Evolutionary conservation across 2,797 vertebrate species (phyloP).

Genomic region (Phataginus tricuspis): DNA sequence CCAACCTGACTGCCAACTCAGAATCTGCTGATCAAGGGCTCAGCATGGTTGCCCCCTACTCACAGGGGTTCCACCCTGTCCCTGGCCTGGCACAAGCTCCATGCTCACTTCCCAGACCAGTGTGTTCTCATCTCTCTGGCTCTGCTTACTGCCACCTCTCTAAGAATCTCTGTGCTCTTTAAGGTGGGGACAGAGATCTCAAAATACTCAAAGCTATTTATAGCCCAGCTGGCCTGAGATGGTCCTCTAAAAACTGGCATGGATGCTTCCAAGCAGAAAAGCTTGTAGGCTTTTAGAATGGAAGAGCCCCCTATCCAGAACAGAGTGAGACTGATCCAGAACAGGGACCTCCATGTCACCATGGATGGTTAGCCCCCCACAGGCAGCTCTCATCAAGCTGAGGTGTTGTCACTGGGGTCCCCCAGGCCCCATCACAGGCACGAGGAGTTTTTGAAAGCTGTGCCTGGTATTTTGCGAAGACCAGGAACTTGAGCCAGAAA

Average conservation of each 20-base stretch:
- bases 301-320: not conserved
- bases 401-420: constrained; percentile 56
- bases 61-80: not conserved
- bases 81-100: constrained; percentile 10
- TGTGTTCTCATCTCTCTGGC: constrained; percentile 20
- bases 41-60: not conserved
- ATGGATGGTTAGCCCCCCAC: constrained; percentile 4
- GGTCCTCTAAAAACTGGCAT: constrained; percentile 67
- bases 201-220: constrained; percentile 80
- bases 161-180: constrained; percentile 77
- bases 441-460: constrained; percentile 72
- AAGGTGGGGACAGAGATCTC: constrained; percentile 71
- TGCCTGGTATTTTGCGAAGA: constrained; percentile 61
- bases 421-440: constrained; percentile 63
- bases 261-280: constrained; percentile 58
- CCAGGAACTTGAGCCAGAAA: constrained; percentile 70
- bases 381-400: constrained; percentile 22
- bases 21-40: constrained; percentile 17
- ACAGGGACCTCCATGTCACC: constrained; percentile 5
- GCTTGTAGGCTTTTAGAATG: constrained; percentile 46
- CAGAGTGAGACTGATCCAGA: not conserved
- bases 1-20: constrained; percentile 44
- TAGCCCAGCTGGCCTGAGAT: constrained; percentile 62
- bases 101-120: constrained; percentile 29
- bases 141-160: constrained; percentile 74